Conservation (phyloP, 2,797 vertebrate genomes). For the Cyclura pinguis region DNA sequence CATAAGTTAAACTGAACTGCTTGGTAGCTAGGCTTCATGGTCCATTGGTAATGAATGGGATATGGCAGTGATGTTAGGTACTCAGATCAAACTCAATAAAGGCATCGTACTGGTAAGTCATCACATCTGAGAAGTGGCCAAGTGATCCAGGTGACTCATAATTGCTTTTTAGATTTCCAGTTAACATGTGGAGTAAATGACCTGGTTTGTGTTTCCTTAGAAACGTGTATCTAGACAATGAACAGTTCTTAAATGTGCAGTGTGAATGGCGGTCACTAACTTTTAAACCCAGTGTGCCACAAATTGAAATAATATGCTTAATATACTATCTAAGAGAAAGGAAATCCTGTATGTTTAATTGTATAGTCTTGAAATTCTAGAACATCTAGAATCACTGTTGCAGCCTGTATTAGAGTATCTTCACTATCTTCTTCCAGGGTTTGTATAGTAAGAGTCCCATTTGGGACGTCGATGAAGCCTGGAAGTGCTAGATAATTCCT, state of each 20-base stretch:
- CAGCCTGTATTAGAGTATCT: too few species aligned
- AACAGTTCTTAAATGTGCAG: background rate
- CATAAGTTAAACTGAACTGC: background rate
- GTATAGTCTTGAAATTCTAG: background rate
- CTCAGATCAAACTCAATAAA: background rate
- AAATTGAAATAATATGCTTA: background rate
- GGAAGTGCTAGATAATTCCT: background rate
- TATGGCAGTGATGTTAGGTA: background rate
- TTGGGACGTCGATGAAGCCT: background rate
- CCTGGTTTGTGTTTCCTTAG: background rate
- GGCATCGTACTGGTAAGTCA: background rate
- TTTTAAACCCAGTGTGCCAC: background rate
- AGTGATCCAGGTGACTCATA: background rate
- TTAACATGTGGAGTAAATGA: background rate
- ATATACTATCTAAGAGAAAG: too few species aligned
- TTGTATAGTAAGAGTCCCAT: background rate
- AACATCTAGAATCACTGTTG: background rate
- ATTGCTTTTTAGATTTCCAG: background rate
- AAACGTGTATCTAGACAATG: background rate
- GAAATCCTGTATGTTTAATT: background rate
- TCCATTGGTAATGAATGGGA: background rate
- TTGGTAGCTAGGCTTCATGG: background rate
- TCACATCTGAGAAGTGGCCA: background rate
- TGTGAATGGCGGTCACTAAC: background rate
- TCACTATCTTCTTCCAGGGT: background rate